Conservation (phyloP, 2,797 vertebrate genomes). For the Enteromius radiatus region DNA sequence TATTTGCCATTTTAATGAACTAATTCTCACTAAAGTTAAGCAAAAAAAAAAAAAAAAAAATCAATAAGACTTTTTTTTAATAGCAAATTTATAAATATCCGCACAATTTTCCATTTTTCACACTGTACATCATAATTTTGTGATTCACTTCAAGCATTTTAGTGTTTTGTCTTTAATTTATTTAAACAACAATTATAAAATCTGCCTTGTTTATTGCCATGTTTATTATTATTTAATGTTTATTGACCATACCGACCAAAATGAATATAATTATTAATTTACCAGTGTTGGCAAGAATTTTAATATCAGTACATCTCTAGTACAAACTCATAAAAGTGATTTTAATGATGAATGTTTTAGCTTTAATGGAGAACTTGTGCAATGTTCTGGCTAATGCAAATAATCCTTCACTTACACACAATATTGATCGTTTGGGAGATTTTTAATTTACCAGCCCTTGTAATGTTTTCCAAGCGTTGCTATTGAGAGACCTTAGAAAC, state of each 20-base stretch:
- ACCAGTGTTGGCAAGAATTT: constrained; percentile 5
- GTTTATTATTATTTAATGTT: neutral
- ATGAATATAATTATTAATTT: constrained; percentile 5
- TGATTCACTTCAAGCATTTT: neutral
- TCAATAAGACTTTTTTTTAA: no score
- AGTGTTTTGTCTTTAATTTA: neutral
- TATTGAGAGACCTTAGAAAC: constrained; percentile 7
- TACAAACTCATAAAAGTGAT: constrained; percentile 13
- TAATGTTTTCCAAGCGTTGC: constrained; percentile 20
- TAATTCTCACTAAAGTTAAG: neutral
- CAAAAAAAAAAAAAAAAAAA: no score
- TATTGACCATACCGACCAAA: neutral
- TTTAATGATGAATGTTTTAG: constrained; percentile 31
- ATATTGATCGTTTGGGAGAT: constrained; percentile 15
- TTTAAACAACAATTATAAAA: neutral
- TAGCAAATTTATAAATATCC: neutral
- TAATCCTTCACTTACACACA: constrained; percentile 10
- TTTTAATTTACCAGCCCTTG: constrained; percentile 22
- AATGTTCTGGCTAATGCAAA: constrained; percentile 28
- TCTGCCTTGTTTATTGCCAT: no score
- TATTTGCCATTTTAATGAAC: neutral
- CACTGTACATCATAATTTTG: neutral
- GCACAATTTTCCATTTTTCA: neutral
- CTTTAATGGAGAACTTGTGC: constrained; percentile 37
- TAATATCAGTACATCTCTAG: neutral